Evolutionary conservation across 2,113 vertebrate genomes (phyloP).

Genomic region (Tor tambroides): DNA sequence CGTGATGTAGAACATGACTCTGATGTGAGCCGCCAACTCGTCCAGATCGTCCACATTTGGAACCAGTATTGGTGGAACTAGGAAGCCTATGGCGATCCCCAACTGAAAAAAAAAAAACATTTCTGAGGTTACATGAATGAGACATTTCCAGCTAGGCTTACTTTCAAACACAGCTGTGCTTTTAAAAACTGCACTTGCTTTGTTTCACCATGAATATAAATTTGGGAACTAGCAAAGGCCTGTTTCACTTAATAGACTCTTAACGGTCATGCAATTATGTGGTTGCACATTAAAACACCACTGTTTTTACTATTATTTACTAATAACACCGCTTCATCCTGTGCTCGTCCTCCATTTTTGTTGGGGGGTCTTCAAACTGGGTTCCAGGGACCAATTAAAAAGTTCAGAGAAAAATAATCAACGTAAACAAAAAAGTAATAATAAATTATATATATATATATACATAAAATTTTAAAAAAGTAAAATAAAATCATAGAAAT

Average conservation of each 20-base stretch:
- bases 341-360: too few species aligned
- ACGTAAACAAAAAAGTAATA: too few species aligned
- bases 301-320: too few species aligned
- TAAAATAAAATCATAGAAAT: too few species aligned
- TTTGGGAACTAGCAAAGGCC: not conserved
- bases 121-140: not conserved
- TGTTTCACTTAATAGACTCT: not conserved
- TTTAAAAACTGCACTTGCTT: not conserved
- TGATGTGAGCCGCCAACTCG: conserved; percentile 85
- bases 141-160: not conserved
- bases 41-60: conserved; percentile 85
- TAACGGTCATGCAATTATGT: too few species aligned
- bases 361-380: too few species aligned
- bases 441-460: too few species aligned
- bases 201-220: not conserved
- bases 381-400: too few species aligned
- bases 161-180: not conserved
- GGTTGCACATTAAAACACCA: too few species aligned
- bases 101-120: conserved; percentile 75
- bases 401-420: too few species aligned
- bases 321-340: too few species aligned
- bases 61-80: conserved; percentile 91
- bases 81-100: conserved; percentile 91
- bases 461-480: too few species aligned
- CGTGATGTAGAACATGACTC: conserved; percentile 92